Conservation (phyloP, 2,797 vertebrate genomes). For the Jordanella pulchra region DNA sequence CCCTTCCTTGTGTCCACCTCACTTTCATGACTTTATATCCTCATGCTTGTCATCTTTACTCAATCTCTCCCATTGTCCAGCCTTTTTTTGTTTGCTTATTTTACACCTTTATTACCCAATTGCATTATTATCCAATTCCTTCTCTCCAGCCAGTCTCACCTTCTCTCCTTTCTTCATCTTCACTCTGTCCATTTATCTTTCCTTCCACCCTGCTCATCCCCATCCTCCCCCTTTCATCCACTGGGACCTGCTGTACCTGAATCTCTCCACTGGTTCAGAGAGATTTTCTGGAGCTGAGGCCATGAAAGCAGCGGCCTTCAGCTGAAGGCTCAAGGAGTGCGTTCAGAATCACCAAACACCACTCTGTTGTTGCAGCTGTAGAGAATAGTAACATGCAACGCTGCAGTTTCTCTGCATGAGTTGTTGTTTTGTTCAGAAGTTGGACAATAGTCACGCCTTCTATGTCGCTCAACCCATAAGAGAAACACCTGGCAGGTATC, state of each 20-base stretch:
- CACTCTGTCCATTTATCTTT: slow-evolving; percentile 12
- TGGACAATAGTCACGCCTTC: slow-evolving; percentile 14
- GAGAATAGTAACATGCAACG: slow-evolving; percentile 39
- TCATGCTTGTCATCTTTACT: background rate
- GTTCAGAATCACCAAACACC: slow-evolving; percentile 48
- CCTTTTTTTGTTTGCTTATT: background rate
- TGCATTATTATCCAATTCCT: background rate
- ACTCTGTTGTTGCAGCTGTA: background rate
- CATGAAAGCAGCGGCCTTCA: slow-evolving; percentile 50
- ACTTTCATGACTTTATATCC: background rate
- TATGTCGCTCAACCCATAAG: slow-evolving; percentile 6
- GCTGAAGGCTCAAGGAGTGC: slow-evolving; percentile 32
- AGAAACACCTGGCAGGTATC: background rate
- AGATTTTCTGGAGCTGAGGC: slow-evolving; percentile 60
- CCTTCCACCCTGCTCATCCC: background rate
- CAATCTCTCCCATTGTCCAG: background rate
- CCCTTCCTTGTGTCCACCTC: no score
- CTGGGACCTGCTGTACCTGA: slow-evolving; percentile 42
- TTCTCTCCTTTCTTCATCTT: background rate
- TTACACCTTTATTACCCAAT: background rate
- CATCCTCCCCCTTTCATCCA: background rate
- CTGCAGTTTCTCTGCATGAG: slow-evolving; percentile 16
- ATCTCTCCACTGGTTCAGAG: slow-evolving; percentile 38
- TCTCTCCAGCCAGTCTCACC: background rate
- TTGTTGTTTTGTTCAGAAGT: slow-evolving; percentile 14